Percentiles rank a stretch among this genome's conserved stretches.
phyloP scores from a whole-genome alignment of 2,888 invertebrate species.

The Rhodophaea formosa region DNA sequence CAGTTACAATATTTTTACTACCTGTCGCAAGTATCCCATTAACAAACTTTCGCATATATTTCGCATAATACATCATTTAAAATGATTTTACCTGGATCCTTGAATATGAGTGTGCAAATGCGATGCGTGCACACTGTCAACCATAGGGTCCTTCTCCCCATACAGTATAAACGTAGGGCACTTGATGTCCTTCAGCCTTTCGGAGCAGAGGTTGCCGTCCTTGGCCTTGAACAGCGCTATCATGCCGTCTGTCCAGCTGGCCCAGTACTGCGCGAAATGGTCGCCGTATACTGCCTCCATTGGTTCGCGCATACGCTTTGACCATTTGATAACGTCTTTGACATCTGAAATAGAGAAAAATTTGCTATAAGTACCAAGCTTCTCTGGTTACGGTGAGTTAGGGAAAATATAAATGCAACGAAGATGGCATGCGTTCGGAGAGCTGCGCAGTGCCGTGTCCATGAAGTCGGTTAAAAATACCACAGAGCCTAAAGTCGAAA shows the following conservation, averaged over 20 bases:
- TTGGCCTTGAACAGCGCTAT: conserved; percentile 77
- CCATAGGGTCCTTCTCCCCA: conserved; percentile 90
- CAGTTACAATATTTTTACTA: no score
- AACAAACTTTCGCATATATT: no score
- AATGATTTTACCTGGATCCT: conserved; percentile 81
- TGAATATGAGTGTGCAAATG: conserved; percentile 86
- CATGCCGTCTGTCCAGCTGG: conserved; percentile 86
- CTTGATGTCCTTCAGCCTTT: conserved; percentile 82
- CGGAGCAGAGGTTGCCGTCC: conserved; percentile 87
- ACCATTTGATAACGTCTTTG: conserved; percentile 89
- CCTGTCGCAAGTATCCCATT: no score
- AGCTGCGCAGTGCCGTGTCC: no score
- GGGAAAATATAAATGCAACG: no score
- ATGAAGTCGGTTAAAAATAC: no score
- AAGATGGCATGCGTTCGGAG: no score
- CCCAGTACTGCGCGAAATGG: conserved; percentile 85
- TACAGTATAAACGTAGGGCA: conserved; percentile 91
- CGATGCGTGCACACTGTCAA: conserved; percentile 86
- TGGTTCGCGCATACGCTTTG: conserved; percentile 87
- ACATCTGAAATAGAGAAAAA: conserved; percentile 75
- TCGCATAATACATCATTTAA: neutral
- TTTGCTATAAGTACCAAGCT: no score
- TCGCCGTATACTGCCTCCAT: conserved; percentile 88
- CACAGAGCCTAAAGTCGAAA: no score
- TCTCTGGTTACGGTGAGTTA: no score